These are phyloP conservation scores for Lepus townsendii DNA, from an alignment of 2,797 vertebrate species.

Conservation along the genomic window DNA sequence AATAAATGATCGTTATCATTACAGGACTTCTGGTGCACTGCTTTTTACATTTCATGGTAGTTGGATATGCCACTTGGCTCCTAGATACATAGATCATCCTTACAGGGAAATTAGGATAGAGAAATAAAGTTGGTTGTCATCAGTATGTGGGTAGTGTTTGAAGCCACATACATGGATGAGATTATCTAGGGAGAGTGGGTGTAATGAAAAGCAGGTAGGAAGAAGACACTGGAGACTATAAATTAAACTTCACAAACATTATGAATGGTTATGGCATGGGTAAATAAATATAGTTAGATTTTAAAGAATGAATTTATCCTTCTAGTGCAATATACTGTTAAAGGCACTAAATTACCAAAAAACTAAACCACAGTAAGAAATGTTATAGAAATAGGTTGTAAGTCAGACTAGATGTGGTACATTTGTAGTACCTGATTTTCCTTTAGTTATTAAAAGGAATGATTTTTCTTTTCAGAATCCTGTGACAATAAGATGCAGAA, in stretches of 20 bases:
- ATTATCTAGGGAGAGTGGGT: conserved; percentile 11
- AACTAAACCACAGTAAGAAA: not conserved
- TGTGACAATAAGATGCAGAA: not conserved
- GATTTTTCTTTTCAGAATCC: not conserved
- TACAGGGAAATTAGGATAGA: conserved; percentile 13
- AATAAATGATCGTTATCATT: not conserved
- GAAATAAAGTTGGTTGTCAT: conserved; percentile 23
- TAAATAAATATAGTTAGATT: conserved; percentile 38
- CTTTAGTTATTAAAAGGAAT: conserved; percentile 12
- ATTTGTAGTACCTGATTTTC: conserved; percentile 39
- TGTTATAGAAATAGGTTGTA: not conserved
- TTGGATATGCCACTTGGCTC: not conserved
- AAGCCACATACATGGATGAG: not conserved
- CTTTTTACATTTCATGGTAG: not conserved
- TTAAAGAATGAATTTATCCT: conserved; percentile 27
- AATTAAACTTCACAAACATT: not conserved
- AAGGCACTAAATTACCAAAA: conserved; percentile 29
- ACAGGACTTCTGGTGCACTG: not conserved
- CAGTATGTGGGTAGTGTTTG: not conserved
- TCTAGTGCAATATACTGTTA: not conserved
- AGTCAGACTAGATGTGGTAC: not conserved
- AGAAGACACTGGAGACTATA: not conserved
- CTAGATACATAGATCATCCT: not conserved
- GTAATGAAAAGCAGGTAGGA: not conserved
- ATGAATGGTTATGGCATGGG: not conserved